Percentiles rank a stretch among this genome's conserved stretches.
Evolutionary conservation across 2,888 invertebrate genomes (phyloP).

Genomic region (Hypselothyrea guttata): DNA sequence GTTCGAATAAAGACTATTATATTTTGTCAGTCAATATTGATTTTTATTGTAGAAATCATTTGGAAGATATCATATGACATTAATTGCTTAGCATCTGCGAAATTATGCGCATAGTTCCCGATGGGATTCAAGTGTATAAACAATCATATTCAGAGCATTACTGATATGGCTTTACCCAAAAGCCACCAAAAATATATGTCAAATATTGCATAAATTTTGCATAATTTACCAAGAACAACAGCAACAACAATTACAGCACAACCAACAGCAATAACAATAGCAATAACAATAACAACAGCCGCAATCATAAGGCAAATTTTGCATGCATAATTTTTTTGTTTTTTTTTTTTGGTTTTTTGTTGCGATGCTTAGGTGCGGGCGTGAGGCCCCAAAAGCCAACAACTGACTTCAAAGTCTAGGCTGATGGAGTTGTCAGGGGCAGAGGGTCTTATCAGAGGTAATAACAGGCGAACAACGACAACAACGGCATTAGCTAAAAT

Average conservation of each 20-base stretch:
- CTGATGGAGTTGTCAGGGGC: background rate
- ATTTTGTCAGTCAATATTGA: background rate
- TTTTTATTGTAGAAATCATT: background rate
- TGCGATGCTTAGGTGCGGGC: conserved; percentile 60
- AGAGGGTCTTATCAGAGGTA: conserved; percentile 47
- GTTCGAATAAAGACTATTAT: background rate
- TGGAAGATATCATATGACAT: background rate
- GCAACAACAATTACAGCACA: too few relatives aligned
- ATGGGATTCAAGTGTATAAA: conserved; percentile 20
- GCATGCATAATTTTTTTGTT: conserved; percentile 74
- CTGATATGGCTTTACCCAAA: conserved; percentile 29
- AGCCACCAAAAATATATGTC: conserved; percentile 58
- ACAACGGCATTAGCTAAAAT: too few relatives aligned
- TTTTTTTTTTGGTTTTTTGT: too few relatives aligned
- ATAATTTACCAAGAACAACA: conserved; percentile 44
- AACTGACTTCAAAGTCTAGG: conserved; percentile 14
- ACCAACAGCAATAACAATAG: conserved; percentile 15
- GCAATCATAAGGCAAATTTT: conserved; percentile 42
- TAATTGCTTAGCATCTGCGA: background rate
- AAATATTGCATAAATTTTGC: conserved; percentile 73
- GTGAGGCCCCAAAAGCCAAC: conserved; percentile 39
- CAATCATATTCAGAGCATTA: conserved; percentile 46
- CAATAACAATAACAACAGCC: conserved; percentile 20
- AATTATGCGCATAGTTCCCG: conserved; percentile 8
- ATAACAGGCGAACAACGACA: conserved; percentile 61